Evolutionary conservation across 1,140 invertebrate species (phyloP).

Genomic region (Caenorhabditis brenneri): DNA sequence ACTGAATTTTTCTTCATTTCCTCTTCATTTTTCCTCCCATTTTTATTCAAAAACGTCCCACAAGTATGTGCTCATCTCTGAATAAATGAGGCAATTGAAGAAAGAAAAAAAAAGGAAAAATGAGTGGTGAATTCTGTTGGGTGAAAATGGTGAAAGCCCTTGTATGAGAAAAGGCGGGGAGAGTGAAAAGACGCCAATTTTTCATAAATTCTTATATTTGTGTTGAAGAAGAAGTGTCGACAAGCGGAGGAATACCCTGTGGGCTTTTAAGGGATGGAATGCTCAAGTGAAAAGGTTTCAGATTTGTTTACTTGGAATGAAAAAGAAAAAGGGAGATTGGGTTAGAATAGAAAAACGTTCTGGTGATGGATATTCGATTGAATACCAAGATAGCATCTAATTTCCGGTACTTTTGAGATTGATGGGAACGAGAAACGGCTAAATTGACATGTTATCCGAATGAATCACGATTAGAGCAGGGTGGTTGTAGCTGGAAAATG

Average conservation of each 20-base stretch:
- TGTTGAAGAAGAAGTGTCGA: background rate
- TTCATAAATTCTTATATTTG: conserved; percentile 30
- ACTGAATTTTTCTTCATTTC: background rate
- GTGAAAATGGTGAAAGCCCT: background rate
- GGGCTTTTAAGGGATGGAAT: background rate
- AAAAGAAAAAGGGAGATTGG: background rate
- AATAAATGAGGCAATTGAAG: conserved; percentile 39
- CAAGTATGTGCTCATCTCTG: conserved; percentile 14
- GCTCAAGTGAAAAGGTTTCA: background rate
- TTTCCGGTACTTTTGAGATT: background rate
- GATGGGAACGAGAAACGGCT: background rate
- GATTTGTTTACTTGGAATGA: background rate
- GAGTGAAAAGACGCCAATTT: conserved; percentile 14
- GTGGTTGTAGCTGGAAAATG: too few relatives aligned
- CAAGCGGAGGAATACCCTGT: background rate
- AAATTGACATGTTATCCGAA: too few relatives aligned
- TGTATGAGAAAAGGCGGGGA: background rate
- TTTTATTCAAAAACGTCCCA: conserved; percentile 2
- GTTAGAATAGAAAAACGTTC: background rate
- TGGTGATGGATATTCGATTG: background rate
- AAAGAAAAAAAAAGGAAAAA: conserved; percentile 1
- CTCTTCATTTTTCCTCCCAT: too few relatives aligned
- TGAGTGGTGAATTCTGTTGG: background rate
- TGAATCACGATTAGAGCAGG: too few relatives aligned
- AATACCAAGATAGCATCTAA: background rate